Conservation (phyloP, 2,113 vertebrate species). For the Coptodon bakossiorum region DNA sequence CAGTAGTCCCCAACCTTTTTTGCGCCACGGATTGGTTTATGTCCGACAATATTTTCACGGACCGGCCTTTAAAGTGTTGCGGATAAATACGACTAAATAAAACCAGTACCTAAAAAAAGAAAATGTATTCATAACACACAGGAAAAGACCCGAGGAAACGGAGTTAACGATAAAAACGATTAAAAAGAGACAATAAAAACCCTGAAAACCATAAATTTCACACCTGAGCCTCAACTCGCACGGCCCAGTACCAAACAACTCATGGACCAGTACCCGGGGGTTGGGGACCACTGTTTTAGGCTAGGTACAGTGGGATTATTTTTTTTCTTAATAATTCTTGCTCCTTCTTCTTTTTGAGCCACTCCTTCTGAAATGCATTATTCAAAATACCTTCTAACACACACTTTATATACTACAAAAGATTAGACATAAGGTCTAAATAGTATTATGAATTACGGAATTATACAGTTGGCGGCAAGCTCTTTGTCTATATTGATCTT, state of each 20-base stretch:
- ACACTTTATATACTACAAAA: background rate
- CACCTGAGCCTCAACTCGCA: background rate
- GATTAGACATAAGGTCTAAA: background rate
- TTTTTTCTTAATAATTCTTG: background rate
- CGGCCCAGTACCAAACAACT: accelerated
- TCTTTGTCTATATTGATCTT: background rate
- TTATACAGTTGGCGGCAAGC: accelerated
- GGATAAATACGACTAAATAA: background rate
- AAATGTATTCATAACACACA: background rate
- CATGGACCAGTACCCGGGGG: accelerated
- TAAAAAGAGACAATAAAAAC: background rate
- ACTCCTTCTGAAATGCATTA: background rate
- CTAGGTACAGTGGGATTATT: background rate
- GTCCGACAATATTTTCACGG: accelerated
- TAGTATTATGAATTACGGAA: background rate
- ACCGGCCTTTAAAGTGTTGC: background rate
- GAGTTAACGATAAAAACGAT: accelerated
- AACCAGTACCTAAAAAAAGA: background rate
- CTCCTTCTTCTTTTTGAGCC: background rate
- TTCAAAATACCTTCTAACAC: background rate
- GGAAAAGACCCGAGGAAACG: accelerated
- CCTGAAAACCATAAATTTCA: background rate
- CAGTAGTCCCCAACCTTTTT: background rate
- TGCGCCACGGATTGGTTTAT: background rate
- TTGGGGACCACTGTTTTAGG: background rate